A percentile compares a stretch with the other conserved stretches of the same genome.
Conservation (phyloP, 1,140 invertebrate species). For the Penaeus vannamei region DNA sequence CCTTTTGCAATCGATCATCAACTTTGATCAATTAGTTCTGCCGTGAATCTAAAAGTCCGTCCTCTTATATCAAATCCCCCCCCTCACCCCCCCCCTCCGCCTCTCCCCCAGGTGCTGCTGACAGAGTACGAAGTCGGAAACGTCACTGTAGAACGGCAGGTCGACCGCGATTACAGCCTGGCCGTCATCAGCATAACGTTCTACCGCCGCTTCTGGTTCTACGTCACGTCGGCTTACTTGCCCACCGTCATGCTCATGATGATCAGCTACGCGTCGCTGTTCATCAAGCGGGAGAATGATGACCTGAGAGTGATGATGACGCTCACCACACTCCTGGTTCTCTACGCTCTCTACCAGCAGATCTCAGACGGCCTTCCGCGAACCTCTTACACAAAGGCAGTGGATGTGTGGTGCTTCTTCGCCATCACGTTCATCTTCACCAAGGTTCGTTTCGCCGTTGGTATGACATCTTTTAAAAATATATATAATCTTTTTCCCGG, state of each 20-base stretch:
- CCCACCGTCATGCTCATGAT: conserved; percentile 52
- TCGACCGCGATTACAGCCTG: conserved; percentile 17
- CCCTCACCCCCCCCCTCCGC: not conserved
- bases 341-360: conserved; percentile 53
- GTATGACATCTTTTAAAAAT: too few species aligned
- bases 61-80: too few species aligned
- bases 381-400: conserved; percentile 47
- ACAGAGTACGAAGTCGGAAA: conserved; percentile 29
- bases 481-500: too few species aligned
- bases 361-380: conserved; percentile 19
- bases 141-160: conserved; percentile 66
- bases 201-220: conserved; percentile 37
- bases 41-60: too few species aligned
- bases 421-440: conserved; percentile 47
- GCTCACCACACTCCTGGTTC: conserved; percentile 47
- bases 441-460: not conserved
- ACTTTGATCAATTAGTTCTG: too few species aligned
- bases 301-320: conserved; percentile 50
- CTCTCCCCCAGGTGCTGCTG: conserved; percentile 20
- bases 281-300: conserved; percentile 1
- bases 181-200: conserved; percentile 1
- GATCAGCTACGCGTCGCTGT: conserved; percentile 57
- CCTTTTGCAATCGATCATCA: too few species aligned
- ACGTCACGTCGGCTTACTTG: conserved; percentile 46
- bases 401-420: conserved; percentile 56